Percentiles rank a stretch among this genome's conserved stretches.
Evolutionary conservation across 1,140 invertebrate species (phyloP).

Genomic region (Glomeris maerens): DNA sequence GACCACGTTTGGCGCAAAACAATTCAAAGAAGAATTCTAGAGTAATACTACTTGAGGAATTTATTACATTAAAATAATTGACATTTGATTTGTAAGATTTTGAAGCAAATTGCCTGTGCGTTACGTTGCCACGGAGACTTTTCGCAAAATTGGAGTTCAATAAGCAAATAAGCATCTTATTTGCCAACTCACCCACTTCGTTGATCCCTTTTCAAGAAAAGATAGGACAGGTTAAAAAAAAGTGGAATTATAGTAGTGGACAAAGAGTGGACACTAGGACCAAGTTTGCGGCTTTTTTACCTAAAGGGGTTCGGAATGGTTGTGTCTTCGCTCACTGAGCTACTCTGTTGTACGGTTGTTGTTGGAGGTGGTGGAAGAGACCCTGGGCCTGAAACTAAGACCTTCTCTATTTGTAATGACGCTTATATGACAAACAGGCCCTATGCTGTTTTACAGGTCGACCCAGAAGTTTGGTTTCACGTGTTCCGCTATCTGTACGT

Average conservation of each 20-base stretch:
- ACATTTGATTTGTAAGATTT: too few species aligned
- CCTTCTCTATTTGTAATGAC: too few species aligned
- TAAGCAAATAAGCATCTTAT: too few species aligned
- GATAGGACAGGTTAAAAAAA: background rate
- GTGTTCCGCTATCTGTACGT: too few species aligned
- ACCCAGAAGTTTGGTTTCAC: too few species aligned
- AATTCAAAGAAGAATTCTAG: background rate
- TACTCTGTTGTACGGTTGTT: background rate
- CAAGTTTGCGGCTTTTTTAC: background rate
- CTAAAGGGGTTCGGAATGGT: background rate
- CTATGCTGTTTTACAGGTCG: too few species aligned
- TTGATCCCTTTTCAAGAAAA: slow-evolving; percentile 1
- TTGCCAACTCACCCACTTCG: slow-evolving; percentile 5
- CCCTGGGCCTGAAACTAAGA: slow-evolving; percentile 25
- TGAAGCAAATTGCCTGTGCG: too few species aligned
- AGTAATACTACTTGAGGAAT: background rate
- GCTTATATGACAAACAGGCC: too few species aligned
- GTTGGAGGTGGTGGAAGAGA: slow-evolving; percentile 45
- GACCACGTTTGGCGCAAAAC: too few species aligned
- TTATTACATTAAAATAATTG: background rate
- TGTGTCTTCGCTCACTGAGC: background rate
- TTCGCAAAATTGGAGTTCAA: background rate
- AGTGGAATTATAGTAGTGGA: background rate
- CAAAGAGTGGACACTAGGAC: background rate
- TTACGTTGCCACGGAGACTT: background rate